Evolutionary conservation across 2,113 vertebrate genomes (phyloP).

Genomic region (Gallinago undulata): DNA sequence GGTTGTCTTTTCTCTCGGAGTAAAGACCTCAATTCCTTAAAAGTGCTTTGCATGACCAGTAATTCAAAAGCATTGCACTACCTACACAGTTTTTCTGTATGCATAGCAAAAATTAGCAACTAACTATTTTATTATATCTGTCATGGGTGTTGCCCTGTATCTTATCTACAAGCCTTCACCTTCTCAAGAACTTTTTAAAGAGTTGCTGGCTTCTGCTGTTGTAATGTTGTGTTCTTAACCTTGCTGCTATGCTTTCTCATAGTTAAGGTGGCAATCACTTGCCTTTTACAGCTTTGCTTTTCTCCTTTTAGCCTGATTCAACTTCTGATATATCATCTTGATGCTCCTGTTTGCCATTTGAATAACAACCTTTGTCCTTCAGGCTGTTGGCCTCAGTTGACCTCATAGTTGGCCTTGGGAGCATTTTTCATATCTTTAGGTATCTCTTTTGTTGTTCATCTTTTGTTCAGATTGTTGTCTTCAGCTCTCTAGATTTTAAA

Average conservation of each 20-base stretch:
- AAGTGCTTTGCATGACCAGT: too few relatives aligned
- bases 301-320: neutral
- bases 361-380: neutral
- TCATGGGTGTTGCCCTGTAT: too few relatives aligned
- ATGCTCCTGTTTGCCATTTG: neutral
- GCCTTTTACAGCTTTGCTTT: neutral
- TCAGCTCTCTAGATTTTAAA: conserved; percentile 60
- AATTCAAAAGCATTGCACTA: too few relatives aligned
- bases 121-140: too few relatives aligned
- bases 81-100: too few relatives aligned
- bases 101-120: too few relatives aligned
- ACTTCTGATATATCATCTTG: neutral
- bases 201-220: too few relatives aligned
- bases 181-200: too few relatives aligned
- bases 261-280: neutral
- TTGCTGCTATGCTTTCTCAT: neutral
- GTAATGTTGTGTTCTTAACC: neutral
- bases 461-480: conserved; percentile 41
- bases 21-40: too few relatives aligned
- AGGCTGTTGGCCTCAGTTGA: neutral
- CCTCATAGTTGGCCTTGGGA: conserved; percentile 32
- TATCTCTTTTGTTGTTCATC: neutral
- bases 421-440: conserved; percentile 56
- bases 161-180: too few relatives aligned
- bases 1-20: too few relatives aligned